Evolutionary conservation across 2,797 vertebrate species (phyloP).

Genomic region (Eupleurogrammus muticus): DNA sequence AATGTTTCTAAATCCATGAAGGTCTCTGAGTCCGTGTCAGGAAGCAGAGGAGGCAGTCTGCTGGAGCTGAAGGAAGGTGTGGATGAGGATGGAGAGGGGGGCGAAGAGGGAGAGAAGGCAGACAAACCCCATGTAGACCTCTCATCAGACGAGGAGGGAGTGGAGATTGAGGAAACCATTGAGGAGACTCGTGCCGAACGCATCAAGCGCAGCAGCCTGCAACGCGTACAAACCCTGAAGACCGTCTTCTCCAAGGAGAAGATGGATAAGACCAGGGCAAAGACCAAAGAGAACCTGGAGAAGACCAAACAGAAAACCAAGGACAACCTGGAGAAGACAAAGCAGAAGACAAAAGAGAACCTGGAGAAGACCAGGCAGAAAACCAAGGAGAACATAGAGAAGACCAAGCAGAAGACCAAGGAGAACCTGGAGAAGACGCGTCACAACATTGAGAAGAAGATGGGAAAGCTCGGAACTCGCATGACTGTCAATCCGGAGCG

Average conservation of each 20-base stretch:
- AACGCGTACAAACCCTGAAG: slow-evolving; percentile 95
- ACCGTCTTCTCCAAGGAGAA: slow-evolving; percentile 97
- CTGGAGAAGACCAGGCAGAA: slow-evolving; percentile 90
- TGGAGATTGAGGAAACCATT: slow-evolving; percentile 90
- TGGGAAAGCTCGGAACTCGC: slow-evolving; percentile 95
- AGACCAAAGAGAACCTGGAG: slow-evolving; percentile 94
- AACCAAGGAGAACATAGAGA: slow-evolving; percentile 84
- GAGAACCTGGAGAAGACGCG: slow-evolving; percentile 94
- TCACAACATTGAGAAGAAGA: slow-evolving; percentile 98
- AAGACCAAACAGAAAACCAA: slow-evolving; percentile 94
- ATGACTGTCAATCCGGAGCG: slow-evolving; percentile 92
- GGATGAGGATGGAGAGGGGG: slow-evolving; percentile 80
- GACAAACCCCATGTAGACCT: slow-evolving; percentile 90
- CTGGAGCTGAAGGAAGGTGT: slow-evolving; percentile 80
- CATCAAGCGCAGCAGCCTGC: slow-evolving; percentile 93
- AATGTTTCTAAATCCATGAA: slow-evolving; percentile 94
- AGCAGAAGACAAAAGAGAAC: slow-evolving; percentile 92
- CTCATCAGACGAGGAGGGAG: slow-evolving; percentile 96
- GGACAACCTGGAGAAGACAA: slow-evolving; percentile 96
- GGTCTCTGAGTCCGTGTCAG: slow-evolving; percentile 86
- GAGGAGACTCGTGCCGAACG: slow-evolving; percentile 94
- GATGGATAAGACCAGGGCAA: slow-evolving; percentile 96
- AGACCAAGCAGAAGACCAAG: slow-evolving; percentile 81
- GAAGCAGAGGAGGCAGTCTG: slow-evolving; percentile 86
- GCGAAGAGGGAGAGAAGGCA: slow-evolving; percentile 82